Conservation (phyloP, 2,797 vertebrate species). For the Enteromius fasciolatus region DNA sequence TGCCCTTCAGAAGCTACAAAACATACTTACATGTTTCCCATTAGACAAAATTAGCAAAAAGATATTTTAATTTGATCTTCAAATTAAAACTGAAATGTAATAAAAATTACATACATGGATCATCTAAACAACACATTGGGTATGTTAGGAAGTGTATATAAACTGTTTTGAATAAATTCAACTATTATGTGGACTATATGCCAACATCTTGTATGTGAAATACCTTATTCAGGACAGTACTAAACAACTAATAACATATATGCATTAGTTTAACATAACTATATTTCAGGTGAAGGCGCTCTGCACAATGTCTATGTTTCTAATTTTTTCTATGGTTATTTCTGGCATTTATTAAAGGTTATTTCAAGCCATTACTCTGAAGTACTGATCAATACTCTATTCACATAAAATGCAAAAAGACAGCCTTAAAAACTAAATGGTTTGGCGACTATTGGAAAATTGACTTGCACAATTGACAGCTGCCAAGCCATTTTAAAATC, state of each 20-base stretch:
- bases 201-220: background rate
- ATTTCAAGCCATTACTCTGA: constrained; percentile 42
- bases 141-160: background rate
- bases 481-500: constrained; percentile 72
- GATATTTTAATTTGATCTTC: no score
- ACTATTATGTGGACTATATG: background rate
- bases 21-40: background rate
- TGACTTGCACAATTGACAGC: constrained; percentile 70
- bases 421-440: constrained; percentile 65
- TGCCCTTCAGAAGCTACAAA: background rate
- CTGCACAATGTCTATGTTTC: background rate
- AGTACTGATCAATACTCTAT: constrained; percentile 66
- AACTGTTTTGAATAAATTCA: background rate
- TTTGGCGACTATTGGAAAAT: constrained; percentile 67
- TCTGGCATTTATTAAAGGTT: constrained; percentile 29
- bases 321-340: background rate
- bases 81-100: background rate
- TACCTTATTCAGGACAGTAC: background rate
- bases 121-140: background rate
- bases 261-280: background rate
- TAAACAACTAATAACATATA: background rate
- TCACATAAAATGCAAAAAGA: constrained; percentile 66
- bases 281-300: background rate
- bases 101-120: background rate
- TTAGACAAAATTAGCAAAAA: background rate